Percentiles rank a stretch among this genome's conserved stretches.
Evolutionary conservation across 2,113 vertebrate genomes (phyloP).

Genomic region (Channa maculata): DNA sequence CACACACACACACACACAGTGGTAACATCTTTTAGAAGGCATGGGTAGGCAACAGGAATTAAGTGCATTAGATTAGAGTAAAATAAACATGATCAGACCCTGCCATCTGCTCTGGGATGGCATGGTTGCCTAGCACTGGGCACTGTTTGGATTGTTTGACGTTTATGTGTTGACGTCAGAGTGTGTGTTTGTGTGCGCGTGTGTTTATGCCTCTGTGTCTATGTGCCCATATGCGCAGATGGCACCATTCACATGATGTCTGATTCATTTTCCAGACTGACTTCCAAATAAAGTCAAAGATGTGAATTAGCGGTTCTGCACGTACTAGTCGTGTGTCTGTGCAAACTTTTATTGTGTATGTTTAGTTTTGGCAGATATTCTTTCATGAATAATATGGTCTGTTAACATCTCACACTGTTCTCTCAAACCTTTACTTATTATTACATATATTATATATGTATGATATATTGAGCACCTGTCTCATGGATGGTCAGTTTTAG

Average conservation of each 20-base stretch:
- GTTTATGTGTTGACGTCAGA: conserved; percentile 54
- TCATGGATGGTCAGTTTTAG: neutral
- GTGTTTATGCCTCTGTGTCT: conserved; percentile 27
- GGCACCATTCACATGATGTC: conserved; percentile 58
- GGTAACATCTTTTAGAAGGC: conserved; percentile 57
- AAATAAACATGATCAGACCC: conserved; percentile 80
- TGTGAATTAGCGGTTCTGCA: conserved; percentile 10
- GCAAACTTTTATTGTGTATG: neutral
- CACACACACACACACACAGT: neutral
- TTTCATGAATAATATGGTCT: neutral
- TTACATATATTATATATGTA: too few species aligned
- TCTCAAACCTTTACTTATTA: too few species aligned
- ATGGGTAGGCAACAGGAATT: conserved; percentile 61
- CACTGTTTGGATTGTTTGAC: conserved; percentile 67
- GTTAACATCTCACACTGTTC: neutral
- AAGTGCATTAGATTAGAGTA: conserved; percentile 79
- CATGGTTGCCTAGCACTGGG: conserved; percentile 77
- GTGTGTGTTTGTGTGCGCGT: conserved; percentile 42
- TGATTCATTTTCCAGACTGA: conserved; percentile 54
- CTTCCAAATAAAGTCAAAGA: conserved; percentile 34
- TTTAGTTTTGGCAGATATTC: conserved; percentile 1
- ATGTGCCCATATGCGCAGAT: conserved; percentile 57
- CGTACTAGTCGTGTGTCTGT: neutral
- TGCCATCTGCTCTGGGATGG: conserved; percentile 77
- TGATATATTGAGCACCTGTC: too few species aligned